Percentiles rank a stretch among this genome's conserved stretches.
These are phyloP conservation scores for Tiliacea aurago DNA, from an alignment of 2,888 invertebrate genomes.

Conservation along the genomic window DNA sequence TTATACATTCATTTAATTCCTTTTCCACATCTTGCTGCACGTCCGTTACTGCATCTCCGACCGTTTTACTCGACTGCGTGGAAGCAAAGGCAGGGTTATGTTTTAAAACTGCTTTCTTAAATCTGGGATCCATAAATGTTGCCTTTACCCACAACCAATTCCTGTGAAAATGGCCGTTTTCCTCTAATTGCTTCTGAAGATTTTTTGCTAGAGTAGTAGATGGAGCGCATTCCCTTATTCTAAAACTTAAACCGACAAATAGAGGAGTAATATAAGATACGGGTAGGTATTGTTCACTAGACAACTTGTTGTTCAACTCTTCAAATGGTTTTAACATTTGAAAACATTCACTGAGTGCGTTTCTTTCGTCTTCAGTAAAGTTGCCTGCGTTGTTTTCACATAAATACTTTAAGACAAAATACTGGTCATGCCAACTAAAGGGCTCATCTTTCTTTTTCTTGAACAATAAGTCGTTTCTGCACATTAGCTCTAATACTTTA, in stretches of 20 bases:
- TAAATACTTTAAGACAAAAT: not conserved
- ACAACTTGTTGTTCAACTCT: slow-evolving; percentile 5
- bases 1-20: slow-evolving; percentile 7
- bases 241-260: not conserved
- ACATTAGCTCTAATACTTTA: not conserved
- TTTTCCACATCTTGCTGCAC: not conserved
- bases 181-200: not conserved
- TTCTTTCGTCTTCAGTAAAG: slow-evolving; percentile 13
- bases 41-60: not conserved
- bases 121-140: slow-evolving; percentile 15
- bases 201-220: not conserved
- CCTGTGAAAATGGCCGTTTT: too few relatives aligned
- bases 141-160: not conserved
- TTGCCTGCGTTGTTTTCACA: slow-evolving; percentile 4
- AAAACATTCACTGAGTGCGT: slow-evolving; percentile 1
- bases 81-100: too few relatives aligned
- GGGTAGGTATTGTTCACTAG: not conserved
- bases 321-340: slow-evolving; percentile 9
- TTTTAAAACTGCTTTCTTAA: not conserved
- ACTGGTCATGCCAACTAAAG: slow-evolving; percentile 3
- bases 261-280: not conserved
- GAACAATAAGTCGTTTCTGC: not conserved
- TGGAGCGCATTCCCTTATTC: not conserved
- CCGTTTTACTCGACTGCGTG: not conserved
- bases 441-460: not conserved